phyloP scores from a whole-genome alignment of 2,113 vertebrate species.

The Sebastes fasciatus region DNA sequence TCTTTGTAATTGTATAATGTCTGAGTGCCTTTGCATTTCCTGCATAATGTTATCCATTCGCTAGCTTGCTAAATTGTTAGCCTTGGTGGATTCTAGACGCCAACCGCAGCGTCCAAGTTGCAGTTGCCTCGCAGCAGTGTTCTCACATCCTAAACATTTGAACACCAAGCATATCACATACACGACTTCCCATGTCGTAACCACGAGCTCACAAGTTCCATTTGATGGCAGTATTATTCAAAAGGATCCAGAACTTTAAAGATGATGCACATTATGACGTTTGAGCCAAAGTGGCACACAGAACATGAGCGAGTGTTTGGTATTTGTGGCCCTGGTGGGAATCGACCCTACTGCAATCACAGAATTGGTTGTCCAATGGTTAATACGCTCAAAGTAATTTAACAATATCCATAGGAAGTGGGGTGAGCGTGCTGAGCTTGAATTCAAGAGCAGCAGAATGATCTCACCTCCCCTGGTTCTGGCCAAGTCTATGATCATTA shows the following conservation, averaged over 20 bases:
- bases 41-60: no score
- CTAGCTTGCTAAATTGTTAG: no score
- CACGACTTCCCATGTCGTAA: no score
- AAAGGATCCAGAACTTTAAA: neutral
- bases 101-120: no score
- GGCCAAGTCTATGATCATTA: constrained; percentile 45
- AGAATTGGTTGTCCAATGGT: neutral
- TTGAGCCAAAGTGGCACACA: neutral
- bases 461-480: constrained; percentile 36
- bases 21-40: no score
- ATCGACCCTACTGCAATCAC: neutral
- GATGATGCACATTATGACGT: neutral
- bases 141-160: no score
- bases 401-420: neutral
- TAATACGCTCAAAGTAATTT: neutral
- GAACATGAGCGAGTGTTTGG: neutral
- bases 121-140: no score
- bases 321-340: neutral
- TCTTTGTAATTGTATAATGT: no score
- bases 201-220: no score
- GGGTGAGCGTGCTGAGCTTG: neutral
- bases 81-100: no score
- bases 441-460: constrained; percentile 27
- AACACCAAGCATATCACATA: no score
- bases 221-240: no score